Percentiles rank a stretch among this genome's conserved stretches.
phyloP scores from a whole-genome alignment of 2,113 vertebrate species.

The Xiphophorus maculatus region DNA sequence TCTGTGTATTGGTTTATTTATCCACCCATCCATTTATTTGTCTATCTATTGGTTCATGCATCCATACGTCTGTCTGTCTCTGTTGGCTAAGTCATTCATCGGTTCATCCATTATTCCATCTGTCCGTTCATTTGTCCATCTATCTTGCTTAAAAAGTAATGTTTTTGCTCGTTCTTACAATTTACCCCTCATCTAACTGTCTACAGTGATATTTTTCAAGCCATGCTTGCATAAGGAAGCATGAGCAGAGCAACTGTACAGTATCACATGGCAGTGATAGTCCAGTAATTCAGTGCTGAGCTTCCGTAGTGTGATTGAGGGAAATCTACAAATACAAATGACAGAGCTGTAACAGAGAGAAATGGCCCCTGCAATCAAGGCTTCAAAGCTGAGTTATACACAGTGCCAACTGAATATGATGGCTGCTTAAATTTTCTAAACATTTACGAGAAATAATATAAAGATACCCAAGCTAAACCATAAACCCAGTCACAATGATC shows the following conservation, averaged over 20 bases:
- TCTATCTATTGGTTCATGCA: too few relatives aligned
- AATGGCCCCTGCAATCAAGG: neutral
- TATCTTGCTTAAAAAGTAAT: neutral
- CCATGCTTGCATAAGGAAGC: neutral
- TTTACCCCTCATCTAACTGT: neutral
- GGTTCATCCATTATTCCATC: too few relatives aligned
- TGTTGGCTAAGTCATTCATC: too few relatives aligned
- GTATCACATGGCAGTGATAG: neutral
- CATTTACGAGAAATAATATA: neutral
- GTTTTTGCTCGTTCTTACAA: neutral
- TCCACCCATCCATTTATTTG: too few relatives aligned
- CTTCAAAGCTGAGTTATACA: neutral
- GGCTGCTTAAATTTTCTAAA: neutral
- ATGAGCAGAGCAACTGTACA: neutral
- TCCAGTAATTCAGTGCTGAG: neutral
- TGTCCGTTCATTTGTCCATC: too few relatives aligned
- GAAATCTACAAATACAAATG: neutral
- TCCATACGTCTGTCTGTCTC: too few relatives aligned
- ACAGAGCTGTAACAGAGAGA: neutral
- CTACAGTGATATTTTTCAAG: neutral
- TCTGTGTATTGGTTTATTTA: too few relatives aligned
- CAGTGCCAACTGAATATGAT: neutral
- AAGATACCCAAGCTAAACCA: slow-evolving; percentile 7
- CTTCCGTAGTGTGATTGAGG: neutral
- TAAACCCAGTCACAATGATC: slow-evolving; percentile 12